Evolutionary conservation across 2,797 vertebrate species (phyloP).

Genomic region (Betta splendens): DNA sequence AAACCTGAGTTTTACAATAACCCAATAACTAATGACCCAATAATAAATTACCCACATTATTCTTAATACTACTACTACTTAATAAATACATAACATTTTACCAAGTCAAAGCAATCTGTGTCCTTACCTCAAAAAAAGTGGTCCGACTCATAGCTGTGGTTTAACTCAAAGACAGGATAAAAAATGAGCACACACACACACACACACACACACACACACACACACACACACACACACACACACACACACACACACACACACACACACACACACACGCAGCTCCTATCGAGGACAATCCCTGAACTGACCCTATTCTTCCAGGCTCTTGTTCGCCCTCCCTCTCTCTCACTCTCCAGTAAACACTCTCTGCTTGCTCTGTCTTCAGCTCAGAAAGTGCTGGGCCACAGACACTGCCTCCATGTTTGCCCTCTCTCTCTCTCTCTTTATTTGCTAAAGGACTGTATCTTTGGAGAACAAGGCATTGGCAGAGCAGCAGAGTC

Average conservation of each 20-base stretch:
- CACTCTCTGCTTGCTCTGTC: slow-evolving; percentile 14
- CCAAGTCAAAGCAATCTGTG: neutral
- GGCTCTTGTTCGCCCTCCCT: slow-evolving; percentile 22
- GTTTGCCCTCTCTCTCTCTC: slow-evolving; percentile 2
- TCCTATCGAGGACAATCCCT: slow-evolving; percentile 58
- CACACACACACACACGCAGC: slow-evolving; percentile 37
- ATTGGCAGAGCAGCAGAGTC: slow-evolving; percentile 27
- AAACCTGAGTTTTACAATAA: neutral
- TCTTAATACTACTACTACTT: neutral
- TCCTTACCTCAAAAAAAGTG: slow-evolving; percentile 78
- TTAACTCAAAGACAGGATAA: slow-evolving; percentile 17
- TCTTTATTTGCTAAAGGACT: neutral
- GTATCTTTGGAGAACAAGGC: slow-evolving; percentile 13
- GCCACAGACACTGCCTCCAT: slow-evolving; percentile 41
- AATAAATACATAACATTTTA: neutral
- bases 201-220: too few relatives aligned
- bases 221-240: neutral
- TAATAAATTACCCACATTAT: slow-evolving; percentile 1
- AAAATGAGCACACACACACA: slow-evolving; percentile 29
- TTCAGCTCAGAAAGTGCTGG: slow-evolving; percentile 32
- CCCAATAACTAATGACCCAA: neutral
- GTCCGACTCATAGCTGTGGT: slow-evolving; percentile 71
- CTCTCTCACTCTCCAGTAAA: slow-evolving; percentile 10
- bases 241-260: slow-evolving; percentile 19
- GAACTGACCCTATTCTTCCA: slow-evolving; percentile 62